Conservation (phyloP, 2,888 invertebrate genomes). For the Ligdia adustata region DNA sequence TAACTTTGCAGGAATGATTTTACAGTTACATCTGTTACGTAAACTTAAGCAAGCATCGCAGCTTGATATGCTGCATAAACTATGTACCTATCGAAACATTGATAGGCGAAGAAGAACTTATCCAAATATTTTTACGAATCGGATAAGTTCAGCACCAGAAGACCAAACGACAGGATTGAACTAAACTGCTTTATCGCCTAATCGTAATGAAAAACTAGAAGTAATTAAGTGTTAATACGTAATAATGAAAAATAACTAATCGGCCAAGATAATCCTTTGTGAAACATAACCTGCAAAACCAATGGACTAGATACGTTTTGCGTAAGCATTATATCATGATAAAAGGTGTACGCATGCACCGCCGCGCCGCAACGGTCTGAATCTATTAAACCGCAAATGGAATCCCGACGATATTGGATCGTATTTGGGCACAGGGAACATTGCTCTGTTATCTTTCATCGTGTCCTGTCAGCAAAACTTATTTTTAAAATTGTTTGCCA, state of each 20-base stretch:
- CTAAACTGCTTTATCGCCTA: neutral
- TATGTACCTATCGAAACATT: too few species aligned
- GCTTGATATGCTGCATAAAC: too few species aligned
- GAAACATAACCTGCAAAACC: slow-evolving; percentile 30
- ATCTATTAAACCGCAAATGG: slow-evolving; percentile 54
- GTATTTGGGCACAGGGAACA: slow-evolving; percentile 52
- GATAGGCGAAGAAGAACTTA: too few species aligned
- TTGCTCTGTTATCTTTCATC: slow-evolving; percentile 56
- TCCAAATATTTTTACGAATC: too few species aligned
- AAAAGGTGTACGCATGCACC: slow-evolving; percentile 41
- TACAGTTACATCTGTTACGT: too few species aligned
- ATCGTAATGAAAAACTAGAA: neutral
- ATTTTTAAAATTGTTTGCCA: slow-evolving; percentile 22
- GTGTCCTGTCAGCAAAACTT: slow-evolving; percentile 30
- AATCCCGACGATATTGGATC: slow-evolving; percentile 45
- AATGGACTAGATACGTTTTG: slow-evolving; percentile 39
- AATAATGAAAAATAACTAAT: slow-evolving; percentile 8
- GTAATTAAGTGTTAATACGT: neutral
- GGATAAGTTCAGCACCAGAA: too few species aligned
- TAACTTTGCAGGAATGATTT: too few species aligned
- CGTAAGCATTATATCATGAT: slow-evolving; percentile 42
- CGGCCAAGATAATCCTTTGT: slow-evolving; percentile 20
- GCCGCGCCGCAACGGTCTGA: slow-evolving; percentile 43
- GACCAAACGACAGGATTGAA: neutral
- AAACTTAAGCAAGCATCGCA: too few species aligned